A percentile compares a stretch with the other conserved stretches of the same genome.
Conservation (phyloP, 2,797 vertebrate species). For the Lagocephalus sceleratus region DNA sequence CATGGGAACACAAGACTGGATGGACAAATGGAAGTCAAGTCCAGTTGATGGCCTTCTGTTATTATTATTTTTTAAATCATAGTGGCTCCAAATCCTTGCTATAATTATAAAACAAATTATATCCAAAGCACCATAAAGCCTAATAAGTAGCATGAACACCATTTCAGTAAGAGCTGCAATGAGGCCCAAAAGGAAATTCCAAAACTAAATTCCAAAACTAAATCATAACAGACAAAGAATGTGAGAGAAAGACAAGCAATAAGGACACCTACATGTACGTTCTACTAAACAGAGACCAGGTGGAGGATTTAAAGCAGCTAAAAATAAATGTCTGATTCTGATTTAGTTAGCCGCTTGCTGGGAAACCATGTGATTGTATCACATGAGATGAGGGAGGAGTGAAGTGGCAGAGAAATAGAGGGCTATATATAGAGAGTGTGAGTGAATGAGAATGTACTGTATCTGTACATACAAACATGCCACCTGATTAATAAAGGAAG, state of each 20-base stretch:
- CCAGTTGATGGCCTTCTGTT: not conserved
- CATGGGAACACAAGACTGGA: not conserved
- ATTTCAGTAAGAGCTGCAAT: not conserved
- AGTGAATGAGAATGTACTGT: conserved; percentile 5
- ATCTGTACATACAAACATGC: not conserved
- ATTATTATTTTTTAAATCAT: no score
- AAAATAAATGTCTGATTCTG: conserved; percentile 79
- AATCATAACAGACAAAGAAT: no score
- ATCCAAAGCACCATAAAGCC: conserved; percentile 8
- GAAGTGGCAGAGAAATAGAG: conserved; percentile 25
- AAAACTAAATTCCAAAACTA: no score
- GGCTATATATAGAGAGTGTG: conserved; percentile 11
- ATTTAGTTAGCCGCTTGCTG: conserved; percentile 77
- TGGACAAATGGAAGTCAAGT: not conserved
- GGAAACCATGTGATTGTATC: conserved; percentile 81
- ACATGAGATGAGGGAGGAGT: conserved; percentile 63
- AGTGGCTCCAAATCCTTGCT: not conserved
- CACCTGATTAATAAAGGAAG: no score
- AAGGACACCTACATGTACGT: conserved; percentile 25
- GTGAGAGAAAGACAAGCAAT: conserved; percentile 18
- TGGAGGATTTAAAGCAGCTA: conserved; percentile 73
- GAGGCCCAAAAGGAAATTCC: conserved; percentile 13
- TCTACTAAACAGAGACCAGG: conserved; percentile 56
- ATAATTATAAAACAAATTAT: conserved; percentile 1
- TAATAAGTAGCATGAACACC: not conserved